phyloP scores from a whole-genome alignment of 2,113 vertebrate genomes.

The Todiramphus chloris region DNA sequence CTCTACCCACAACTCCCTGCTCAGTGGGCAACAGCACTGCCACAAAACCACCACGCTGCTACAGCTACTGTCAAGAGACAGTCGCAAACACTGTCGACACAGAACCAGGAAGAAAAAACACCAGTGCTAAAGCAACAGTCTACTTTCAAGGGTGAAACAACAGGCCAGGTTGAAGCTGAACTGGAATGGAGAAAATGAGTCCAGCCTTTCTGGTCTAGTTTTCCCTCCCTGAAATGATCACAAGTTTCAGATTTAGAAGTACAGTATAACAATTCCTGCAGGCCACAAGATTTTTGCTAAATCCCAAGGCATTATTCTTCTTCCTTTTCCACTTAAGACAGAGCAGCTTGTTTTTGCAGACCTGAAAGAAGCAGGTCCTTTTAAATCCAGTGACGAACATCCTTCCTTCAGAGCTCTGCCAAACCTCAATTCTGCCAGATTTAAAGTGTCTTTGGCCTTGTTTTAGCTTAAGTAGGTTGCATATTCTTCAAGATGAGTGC shows the following conservation, averaged over 20 bases:
- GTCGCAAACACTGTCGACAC: accelerated
- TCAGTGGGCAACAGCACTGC: neutral
- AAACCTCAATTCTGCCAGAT: neutral
- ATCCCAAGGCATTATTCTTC: neutral
- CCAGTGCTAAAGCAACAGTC: neutral
- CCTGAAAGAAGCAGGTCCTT: neutral
- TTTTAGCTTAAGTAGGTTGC: neutral
- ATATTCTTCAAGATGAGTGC: neutral
- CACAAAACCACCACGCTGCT: accelerated
- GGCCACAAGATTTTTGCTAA: neutral
- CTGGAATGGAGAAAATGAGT: neutral
- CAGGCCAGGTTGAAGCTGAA: neutral
- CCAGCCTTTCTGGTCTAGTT: neutral
- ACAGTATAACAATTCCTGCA: neutral
- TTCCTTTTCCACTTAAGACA: neutral
- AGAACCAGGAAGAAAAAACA: neutral
- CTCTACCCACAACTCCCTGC: neutral
- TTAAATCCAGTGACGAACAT: slow-evolving; percentile 23
- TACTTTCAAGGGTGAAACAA: neutral
- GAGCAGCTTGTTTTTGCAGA: slow-evolving; percentile 10
- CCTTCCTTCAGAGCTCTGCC: slow-evolving; percentile 26
- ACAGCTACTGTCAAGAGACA: neutral
- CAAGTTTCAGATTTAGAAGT: neutral
- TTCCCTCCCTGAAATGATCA: neutral
- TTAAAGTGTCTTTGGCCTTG: neutral